Evolutionary conservation across 2,797 vertebrate genomes (phyloP).

Genomic region (Ptychadena robeensis): DNA sequence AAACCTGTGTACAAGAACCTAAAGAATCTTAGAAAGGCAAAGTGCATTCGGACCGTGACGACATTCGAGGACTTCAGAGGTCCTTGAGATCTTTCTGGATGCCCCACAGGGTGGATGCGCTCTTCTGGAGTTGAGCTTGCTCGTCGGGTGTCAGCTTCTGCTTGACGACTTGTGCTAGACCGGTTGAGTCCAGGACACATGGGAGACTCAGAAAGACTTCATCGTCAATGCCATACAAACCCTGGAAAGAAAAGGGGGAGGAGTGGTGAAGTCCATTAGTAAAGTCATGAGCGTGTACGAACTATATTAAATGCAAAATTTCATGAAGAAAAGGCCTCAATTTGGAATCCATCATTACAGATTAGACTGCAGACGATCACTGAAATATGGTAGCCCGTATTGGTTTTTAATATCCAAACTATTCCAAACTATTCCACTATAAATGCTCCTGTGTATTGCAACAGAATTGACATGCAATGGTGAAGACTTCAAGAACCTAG

Average conservation of each 20-base stretch:
- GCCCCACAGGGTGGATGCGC: slow-evolving; percentile 89
- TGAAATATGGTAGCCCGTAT: too few relatives aligned
- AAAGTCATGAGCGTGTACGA: too few relatives aligned
- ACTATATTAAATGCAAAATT: too few relatives aligned
- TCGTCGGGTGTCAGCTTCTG: slow-evolving; percentile 89
- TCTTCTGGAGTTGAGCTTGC: slow-evolving; percentile 87
- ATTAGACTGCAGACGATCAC: too few relatives aligned
- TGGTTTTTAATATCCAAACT: too few relatives aligned
- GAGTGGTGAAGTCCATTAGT: too few relatives aligned
- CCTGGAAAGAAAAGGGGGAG: slow-evolving; percentile 76
- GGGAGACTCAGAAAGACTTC: slow-evolving; percentile 96
- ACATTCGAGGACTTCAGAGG: slow-evolving; percentile 71
- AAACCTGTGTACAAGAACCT: slow-evolving; percentile 32
- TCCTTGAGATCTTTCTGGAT: slow-evolving; percentile 96
- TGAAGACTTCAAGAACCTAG: too few relatives aligned
- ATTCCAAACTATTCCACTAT: too few relatives aligned
- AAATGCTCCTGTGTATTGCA: too few relatives aligned
- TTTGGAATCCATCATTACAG: too few relatives aligned
- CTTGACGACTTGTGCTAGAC: slow-evolving; percentile 88
- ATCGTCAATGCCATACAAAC: slow-evolving; percentile 86
- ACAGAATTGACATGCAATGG: too few relatives aligned
- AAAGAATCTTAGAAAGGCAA: background rate
- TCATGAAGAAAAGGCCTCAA: too few relatives aligned
- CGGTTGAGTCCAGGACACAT: slow-evolving; percentile 82
- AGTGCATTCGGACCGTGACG: background rate